Base-by-base conservation (phyloP, 2,888 invertebrate genomes). In the Oscheius myriophilus region DNA sequence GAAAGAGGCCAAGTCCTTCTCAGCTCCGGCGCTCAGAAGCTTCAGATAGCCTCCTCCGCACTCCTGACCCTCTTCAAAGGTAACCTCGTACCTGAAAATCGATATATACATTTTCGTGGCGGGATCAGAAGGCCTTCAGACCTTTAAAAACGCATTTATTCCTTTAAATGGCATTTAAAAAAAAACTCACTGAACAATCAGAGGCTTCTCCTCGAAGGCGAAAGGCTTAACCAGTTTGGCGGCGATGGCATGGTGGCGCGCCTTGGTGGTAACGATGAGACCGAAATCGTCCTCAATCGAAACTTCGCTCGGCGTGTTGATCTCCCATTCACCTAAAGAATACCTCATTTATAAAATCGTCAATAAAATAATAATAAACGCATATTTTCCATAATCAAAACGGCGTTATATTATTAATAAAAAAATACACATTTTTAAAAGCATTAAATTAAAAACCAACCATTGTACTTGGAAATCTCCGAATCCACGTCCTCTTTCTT, bases 11-110 rank as follows among this genome's bases (percentile, higher is more conserved):
- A 85, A 67, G 45, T 75, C 70, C 63, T 81, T 79, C 67, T 91
- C 90, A 53, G 90, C 89, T 67, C 92, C 91, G 33, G 91, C 90
- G 14, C 93, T 92, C 21, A 98, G 89, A 54, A 99, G 90, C 88
- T 98, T 98, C 58, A 98, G 89, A 88, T 99, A 98, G 11, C 96
- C 95, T 12, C 98, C 98, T 54, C 98, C 98, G 88, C 98, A 98
- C 88, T 96, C 96, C 89, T 96, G 95, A 0, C 96, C 96, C 85
- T 95, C 94, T 91, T 97, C 92, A 75, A 95, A 92, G 71, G 89
- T 89, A 2, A 90, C 90, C 78, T 90, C 90, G 84, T 90, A 90
- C 71, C 89, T 89, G 42, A 68, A 45, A 57, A 12, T n/a, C n/a
- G n/a, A n/a, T n/a, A n/a, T n/a, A n/a, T n/a, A n/a, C n/a, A n/a